Evolutionary conservation across 2,113 vertebrate genomes (phyloP), one percentile per base, ranked within the genome.

Genomic region (Dunckerocampus dactyliophorus): DNA sequence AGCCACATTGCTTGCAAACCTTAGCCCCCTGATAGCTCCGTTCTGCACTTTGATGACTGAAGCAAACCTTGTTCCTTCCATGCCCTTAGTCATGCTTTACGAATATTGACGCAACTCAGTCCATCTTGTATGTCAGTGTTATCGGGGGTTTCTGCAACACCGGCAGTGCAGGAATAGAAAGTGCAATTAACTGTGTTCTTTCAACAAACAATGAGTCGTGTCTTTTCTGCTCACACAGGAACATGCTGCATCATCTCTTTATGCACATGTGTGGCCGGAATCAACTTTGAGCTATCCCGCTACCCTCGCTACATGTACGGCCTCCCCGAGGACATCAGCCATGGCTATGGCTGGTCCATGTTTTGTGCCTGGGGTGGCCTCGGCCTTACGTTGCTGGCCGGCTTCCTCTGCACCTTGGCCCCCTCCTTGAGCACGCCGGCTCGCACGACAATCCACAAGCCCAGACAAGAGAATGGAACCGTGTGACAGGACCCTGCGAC

Each of bases 281-380:
- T 96, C 75, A 96, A 96, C 85, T 96, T 96, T 59, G 94, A 96
- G 88, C 72, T 96, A n/a, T 96, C 95, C 6, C 93, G 95, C 76
- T 95, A 94, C 61, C 95, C 95, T 9, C 94, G 94, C 80, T 91
- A 92, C 60, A 91, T 96, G 85, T 96, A 95, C 13, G 92, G 93
- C 80, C 91, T 96, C 71, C 95, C 95, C 0, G 94, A 95, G 84
- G 95, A 96, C 89, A 94, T 96, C 92, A 95, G 94, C 85, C 94
- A 96, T 74, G 94, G 94, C 81, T 96, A 96, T 80, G 94, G 94
- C 85, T 96, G 94, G 94, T 96, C 95, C 87, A 96, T 96, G 95
- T 96, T 96, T 85, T 96, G 95, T 88, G 95, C 95, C 82, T 96
- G 95, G 95, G 95, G 95, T 0, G 95, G 94, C 47, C 86, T 96